These are phyloP conservation scores for Pissodes strobi DNA, from an alignment of 1,140 invertebrate genomes.

Conservation along the genomic window DNA sequence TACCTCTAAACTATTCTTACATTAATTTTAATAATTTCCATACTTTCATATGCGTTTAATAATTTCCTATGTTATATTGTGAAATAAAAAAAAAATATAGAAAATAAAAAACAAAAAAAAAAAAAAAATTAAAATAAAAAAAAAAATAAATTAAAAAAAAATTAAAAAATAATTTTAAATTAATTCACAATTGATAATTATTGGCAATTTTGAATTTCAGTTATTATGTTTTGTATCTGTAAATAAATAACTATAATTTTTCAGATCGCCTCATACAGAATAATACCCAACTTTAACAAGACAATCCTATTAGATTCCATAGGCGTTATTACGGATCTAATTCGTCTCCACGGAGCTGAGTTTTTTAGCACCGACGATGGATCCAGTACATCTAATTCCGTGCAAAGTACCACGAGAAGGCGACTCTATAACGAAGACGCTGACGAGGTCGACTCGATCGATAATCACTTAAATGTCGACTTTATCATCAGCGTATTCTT, in stretches of 20 bases:
- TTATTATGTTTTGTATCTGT: too few species aligned
- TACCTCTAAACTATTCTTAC: too few species aligned
- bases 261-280: slow-evolving; percentile 38
- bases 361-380: slow-evolving; percentile 26
- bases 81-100: too few species aligned
- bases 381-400: not conserved
- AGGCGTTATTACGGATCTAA: slow-evolving; percentile 27
- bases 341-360: slow-evolving; percentile 35
- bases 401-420: slow-evolving; percentile 3
- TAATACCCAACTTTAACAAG: slow-evolving; percentile 30
- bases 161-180: too few species aligned
- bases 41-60: too few species aligned
- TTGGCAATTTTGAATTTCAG: too few species aligned
- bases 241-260: not conserved
- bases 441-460: slow-evolving; percentile 5
- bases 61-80: too few species aligned
- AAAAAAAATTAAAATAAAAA: too few species aligned
- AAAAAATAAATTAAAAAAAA: too few species aligned
- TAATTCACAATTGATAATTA: too few species aligned
- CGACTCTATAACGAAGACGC: slow-evolving; percentile 26
- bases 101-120: too few species aligned
- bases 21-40: too few species aligned
- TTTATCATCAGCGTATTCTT: slow-evolving; percentile 41
- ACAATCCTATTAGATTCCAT: slow-evolving; percentile 22
- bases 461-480: slow-evolving; percentile 22